Conservation (phyloP, 1,140 invertebrate genomes). For the Caerostris darwini region DNA sequence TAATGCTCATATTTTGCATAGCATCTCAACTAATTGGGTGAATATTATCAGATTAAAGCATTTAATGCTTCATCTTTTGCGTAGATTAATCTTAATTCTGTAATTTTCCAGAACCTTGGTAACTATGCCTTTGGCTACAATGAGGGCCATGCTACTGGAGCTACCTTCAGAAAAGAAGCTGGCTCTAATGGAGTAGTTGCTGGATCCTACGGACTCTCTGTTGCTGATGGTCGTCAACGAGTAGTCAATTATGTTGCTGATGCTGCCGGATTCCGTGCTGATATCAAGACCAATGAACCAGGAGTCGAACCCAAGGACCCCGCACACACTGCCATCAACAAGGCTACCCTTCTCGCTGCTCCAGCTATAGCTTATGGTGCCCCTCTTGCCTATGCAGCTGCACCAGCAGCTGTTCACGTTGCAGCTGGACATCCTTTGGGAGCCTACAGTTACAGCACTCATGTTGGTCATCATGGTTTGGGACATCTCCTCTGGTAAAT, state of each 20-base stretch:
- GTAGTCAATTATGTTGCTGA: conserved; percentile 80
- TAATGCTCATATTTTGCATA: no score
- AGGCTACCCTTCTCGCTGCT: conserved; percentile 62
- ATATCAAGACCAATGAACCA: conserved; percentile 78
- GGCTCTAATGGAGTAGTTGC: conserved; percentile 78
- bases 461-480: conserved; percentile 27
- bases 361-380: background rate
- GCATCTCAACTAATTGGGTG: no score
- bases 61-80: no score
- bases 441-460: conserved; percentile 65
- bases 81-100: background rate
- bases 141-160: conserved; percentile 79
- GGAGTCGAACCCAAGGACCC: conserved; percentile 79
- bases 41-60: no score
- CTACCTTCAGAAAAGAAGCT: conserved; percentile 79
- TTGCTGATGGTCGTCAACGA: conserved; percentile 79
- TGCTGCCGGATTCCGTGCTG: conserved; percentile 79
- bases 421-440: conserved; percentile 40
- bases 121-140: conserved; percentile 79
- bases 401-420: conserved; percentile 66
- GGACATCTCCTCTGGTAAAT: conserved; percentile 16
- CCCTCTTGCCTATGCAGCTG: conserved; percentile 70
- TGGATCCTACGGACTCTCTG: conserved; percentile 79
- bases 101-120: conserved; percentile 68
- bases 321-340: conserved; percentile 79